phyloP scores from a whole-genome alignment of 2,888 invertebrate genomes.

The Tryphoninae sp. region DNA sequence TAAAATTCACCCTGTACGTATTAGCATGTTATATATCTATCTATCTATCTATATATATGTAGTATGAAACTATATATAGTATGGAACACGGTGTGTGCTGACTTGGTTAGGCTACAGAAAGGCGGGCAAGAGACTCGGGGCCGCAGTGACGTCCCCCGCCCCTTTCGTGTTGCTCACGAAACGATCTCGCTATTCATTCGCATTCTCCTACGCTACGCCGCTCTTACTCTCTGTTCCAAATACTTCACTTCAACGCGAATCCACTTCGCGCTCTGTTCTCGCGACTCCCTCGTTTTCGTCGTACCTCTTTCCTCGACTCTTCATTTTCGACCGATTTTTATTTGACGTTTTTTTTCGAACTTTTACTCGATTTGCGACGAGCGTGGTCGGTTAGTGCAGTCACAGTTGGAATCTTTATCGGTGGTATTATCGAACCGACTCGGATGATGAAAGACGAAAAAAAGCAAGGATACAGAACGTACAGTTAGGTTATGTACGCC shows the following conservation, averaged over 20 bases:
- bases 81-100: not conserved
- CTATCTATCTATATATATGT: not conserved
- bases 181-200: constrained; percentile 71
- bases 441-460: not conserved
- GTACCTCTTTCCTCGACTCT: not conserved
- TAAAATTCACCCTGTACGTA: no score
- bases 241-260: constrained; percentile 26
- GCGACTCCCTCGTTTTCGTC: constrained; percentile 36
- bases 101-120: constrained; percentile 29
- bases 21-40: not conserved
- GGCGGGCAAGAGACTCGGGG: constrained; percentile 30
- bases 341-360: not conserved
- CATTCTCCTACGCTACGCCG: constrained; percentile 66
- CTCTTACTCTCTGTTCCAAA: constrained; percentile 40
- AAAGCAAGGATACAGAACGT: not conserved
- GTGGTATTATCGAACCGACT: not conserved
- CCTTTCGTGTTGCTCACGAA: constrained; percentile 72
- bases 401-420: not conserved
- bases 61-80: no score
- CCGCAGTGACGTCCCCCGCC: constrained; percentile 67
- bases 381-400: not conserved
- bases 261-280: constrained; percentile 50
- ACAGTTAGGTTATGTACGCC: not conserved
- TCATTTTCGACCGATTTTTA: not conserved
- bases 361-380: constrained; percentile 21